These are phyloP conservation scores for Nycteola revayana DNA, from an alignment of 2,888 invertebrate species.

Conservation along the genomic window DNA sequence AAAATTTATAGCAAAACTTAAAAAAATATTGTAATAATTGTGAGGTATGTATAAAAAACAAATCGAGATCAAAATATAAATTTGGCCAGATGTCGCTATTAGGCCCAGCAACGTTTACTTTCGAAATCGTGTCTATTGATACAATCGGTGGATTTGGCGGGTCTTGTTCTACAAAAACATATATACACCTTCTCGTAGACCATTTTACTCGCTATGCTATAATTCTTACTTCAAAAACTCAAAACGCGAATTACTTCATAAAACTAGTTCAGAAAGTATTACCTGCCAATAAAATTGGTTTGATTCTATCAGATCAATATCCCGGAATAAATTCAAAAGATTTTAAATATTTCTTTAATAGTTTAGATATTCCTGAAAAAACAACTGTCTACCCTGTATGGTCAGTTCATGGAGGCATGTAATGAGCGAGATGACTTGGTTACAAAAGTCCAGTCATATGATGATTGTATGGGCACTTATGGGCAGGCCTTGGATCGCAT, in stretches of 20 bases:
- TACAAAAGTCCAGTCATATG: too few species aligned
- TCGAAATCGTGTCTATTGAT: conserved; percentile 26
- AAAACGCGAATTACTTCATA: conserved; percentile 23
- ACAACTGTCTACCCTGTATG: too few species aligned
- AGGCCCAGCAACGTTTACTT: too few species aligned
- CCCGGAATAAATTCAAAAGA: conserved; percentile 3
- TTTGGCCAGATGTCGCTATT: conserved; percentile 30
- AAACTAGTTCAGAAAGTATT: conserved; percentile 21
- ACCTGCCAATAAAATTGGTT: too few species aligned
- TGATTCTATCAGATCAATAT: too few species aligned
- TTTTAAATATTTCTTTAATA: not conserved
- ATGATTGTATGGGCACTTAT: too few species aligned
- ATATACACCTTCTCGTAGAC: too few species aligned
- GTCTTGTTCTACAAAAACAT: too few species aligned
- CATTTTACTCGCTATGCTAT: conserved; percentile 28
- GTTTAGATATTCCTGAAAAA: not conserved
- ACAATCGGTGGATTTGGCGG: conserved; percentile 31
- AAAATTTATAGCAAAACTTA: conserved; percentile 19
- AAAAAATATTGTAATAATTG: conserved; percentile 18
- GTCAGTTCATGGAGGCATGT: too few species aligned
- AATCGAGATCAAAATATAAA: conserved; percentile 23
- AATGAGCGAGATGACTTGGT: too few species aligned
- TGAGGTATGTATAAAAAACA: too few species aligned
- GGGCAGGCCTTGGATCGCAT: too few species aligned
- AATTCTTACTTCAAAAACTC: conserved; percentile 28